phyloP scores from a whole-genome alignment of 2,888 invertebrate genomes.

The Campopleginae sp. region DNA sequence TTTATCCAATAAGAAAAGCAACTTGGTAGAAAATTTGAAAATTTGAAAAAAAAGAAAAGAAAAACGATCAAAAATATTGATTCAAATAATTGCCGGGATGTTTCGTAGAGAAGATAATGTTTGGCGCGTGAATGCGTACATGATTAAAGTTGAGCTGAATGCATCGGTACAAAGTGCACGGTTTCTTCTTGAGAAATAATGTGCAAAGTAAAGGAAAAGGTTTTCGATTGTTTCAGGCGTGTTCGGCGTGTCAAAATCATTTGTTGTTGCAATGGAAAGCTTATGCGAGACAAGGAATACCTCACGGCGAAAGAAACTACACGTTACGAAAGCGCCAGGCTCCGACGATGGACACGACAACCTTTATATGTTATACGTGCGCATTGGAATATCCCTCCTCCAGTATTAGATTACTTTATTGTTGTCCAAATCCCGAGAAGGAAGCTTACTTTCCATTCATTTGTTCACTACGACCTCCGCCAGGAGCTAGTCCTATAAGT shows the following conservation, averaged over 20 bases:
- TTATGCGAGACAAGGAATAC: conserved; percentile 89
- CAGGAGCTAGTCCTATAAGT: conserved; percentile 95
- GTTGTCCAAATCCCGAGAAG: conserved; percentile 92
- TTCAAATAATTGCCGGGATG: neutral
- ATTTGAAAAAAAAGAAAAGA: neutral
- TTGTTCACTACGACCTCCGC: conserved; percentile 91
- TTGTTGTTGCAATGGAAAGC: conserved; percentile 95
- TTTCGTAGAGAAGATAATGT: conserved; percentile 23
- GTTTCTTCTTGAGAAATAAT: conserved; percentile 24
- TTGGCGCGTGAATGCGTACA: conserved; percentile 19
- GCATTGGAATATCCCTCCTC: conserved; percentile 92
- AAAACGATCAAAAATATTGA: neutral
- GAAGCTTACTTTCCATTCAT: conserved; percentile 97
- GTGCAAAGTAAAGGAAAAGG: neutral
- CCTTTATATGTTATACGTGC: conserved; percentile 96
- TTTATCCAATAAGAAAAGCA: no score
- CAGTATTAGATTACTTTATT: conserved; percentile 92
- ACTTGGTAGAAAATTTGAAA: no score
- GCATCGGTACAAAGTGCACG: conserved; percentile 37
- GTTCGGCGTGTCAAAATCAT: conserved; percentile 93
- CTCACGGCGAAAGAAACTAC: conserved; percentile 92
- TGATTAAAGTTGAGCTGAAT: conserved; percentile 7
- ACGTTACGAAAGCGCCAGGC: conserved; percentile 91
- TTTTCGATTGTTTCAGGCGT: conserved; percentile 87
- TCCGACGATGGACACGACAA: conserved; percentile 87